Base-by-base conservation (phyloP, 2,113 vertebrate genomes). In the Dasypus novemcinctus region DNA sequence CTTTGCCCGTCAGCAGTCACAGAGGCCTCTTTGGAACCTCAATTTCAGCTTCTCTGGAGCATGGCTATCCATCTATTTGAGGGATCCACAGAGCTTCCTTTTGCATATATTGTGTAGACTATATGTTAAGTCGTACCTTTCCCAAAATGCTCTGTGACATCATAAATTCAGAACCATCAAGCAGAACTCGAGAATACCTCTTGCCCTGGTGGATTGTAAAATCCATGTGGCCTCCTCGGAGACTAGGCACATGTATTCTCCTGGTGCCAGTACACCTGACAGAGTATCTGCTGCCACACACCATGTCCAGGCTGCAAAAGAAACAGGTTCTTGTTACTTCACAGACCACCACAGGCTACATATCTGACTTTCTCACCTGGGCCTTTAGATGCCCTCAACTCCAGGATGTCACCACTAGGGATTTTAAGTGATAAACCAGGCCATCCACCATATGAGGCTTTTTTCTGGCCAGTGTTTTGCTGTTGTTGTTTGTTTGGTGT, bases 361-460 rank as follows among this genome's bases (percentile, higher is more conserved):
- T 13, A 4, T 66, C 89, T 86, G 29, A 54, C 61, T 95, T 92
- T 86, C 25, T 89, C 36, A 91, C 20, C 5, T 41, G 36, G 3
- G 29, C 10, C 1, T 20, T 52, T 75, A 72, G 63, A 46, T 41
- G 5, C 38, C 75, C 18, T 76, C 36, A 69, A n/a, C 38, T 31
- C 46, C 66, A 71, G 52, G 52, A 89, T 29, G 10, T 75, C 66
- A 46, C 80, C 76, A n/a, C 43, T 38, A 59, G 72, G 41, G 61
- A 80, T 91, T 97, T 95, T 87, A 97, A 97, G 96, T 97, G 90
- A 97, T 96, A 97, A 93, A 93, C 66, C 76, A 93, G 36, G 76
- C 96, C 96, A 95, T 93, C 91, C 94, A 96, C 93, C 74, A 43
- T 36, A 59, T 66, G 74, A 79, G 64, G 43, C 49, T 89, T 81